A percentile compares a stretch with the other conserved stretches of the same genome.
Conservation (phyloP, 2,113 vertebrate genomes). For the Carassius auratus region DNA sequence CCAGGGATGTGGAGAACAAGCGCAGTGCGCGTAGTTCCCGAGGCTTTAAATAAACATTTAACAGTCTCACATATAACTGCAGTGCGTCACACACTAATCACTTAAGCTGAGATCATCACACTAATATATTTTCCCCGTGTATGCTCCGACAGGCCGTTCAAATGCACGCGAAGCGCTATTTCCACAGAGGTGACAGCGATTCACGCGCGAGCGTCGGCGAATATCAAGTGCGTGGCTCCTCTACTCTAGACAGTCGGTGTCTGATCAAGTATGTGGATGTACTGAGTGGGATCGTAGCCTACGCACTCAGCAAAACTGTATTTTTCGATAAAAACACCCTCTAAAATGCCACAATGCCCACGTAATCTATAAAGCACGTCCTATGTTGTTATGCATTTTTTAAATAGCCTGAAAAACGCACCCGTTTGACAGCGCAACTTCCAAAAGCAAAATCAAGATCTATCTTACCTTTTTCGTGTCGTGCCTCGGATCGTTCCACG, state of each 20-base stretch:
- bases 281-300: conserved; percentile 27
- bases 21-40: no score
- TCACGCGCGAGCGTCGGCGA: background rate
- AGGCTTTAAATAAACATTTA: no score
- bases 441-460: conserved; percentile 29
- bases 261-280: conserved; percentile 5
- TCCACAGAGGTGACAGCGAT: no score
- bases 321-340: conserved; percentile 9
- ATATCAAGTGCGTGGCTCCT: conserved; percentile 14
- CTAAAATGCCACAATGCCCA: background rate
- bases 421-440: conserved; percentile 45
- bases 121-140: no score
- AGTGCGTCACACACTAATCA: no score
- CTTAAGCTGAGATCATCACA: no score
- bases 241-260: conserved; percentile 35
- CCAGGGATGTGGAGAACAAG: no score
- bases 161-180: no score
- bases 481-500: conserved; percentile 93
- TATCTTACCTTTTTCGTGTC: conserved; percentile 76
- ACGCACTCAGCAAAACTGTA: conserved; percentile 22
- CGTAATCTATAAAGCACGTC: background rate
- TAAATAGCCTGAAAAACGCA: background rate
- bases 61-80: no score
- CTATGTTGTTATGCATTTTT: background rate
- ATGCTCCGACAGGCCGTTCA: no score